phyloP scores from a whole-genome alignment of 2,888 invertebrate genomes.

The Polietes domitor region DNA sequence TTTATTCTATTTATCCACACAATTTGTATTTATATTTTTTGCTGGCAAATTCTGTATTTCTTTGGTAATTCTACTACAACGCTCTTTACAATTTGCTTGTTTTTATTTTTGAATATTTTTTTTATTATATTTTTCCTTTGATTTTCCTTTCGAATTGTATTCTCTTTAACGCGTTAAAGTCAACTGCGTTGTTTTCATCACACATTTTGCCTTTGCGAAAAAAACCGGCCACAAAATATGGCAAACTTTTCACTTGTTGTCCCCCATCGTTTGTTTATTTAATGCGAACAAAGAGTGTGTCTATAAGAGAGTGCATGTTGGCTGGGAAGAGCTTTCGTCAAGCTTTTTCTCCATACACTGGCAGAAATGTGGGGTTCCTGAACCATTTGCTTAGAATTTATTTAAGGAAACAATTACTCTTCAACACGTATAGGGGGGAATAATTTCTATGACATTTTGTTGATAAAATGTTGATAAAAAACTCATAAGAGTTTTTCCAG shows the following conservation, averaged over 20 bases:
- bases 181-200: constrained; percentile 33
- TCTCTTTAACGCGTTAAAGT: constrained; percentile 47
- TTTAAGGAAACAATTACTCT: too few species aligned
- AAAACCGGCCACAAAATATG: not conserved
- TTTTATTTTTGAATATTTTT: not conserved
- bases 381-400: too few species aligned
- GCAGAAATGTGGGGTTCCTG: not conserved
- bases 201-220: not conserved
- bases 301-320: constrained; percentile 37
- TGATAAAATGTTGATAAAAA: too few species aligned
- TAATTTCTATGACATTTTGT: too few species aligned
- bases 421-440: too few species aligned
- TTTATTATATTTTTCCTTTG: not conserved
- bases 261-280: constrained; percentile 24
- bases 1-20: too few species aligned
- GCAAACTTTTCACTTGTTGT: constrained; percentile 23
- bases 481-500: too few species aligned
- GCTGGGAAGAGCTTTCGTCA: not conserved
- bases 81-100: not conserved
- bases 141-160: not conserved
- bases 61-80: constrained; percentile 3
- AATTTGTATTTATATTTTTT: not conserved
- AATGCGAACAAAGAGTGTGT: constrained; percentile 23
- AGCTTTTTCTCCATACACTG: constrained; percentile 38
- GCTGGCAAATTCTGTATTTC: not conserved